Conservation (phyloP, 2,888 invertebrate species). For the Cryptus viduatorius region DNA sequence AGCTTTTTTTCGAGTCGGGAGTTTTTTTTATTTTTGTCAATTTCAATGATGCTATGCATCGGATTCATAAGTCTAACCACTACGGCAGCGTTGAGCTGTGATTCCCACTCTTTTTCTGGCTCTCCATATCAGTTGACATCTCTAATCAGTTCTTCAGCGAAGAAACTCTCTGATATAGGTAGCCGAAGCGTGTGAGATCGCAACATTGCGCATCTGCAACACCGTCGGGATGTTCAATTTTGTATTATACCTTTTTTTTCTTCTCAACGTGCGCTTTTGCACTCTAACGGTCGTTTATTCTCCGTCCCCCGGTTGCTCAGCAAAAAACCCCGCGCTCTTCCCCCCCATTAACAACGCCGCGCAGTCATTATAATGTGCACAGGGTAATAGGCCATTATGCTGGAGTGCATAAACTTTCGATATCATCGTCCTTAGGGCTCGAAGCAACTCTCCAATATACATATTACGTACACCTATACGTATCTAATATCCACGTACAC, state of each 20-base stretch:
- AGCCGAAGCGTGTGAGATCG: neutral
- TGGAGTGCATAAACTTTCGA: conserved; percentile 76
- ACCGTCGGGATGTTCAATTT: conserved; percentile 33
- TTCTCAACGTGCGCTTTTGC: conserved; percentile 38
- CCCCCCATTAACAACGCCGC: conserved; percentile 77
- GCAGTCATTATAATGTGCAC: conserved; percentile 78
- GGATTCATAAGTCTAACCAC: conserved; percentile 3
- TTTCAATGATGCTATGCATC: neutral
- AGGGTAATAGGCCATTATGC: conserved; percentile 79
- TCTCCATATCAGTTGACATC: conserved; percentile 31
- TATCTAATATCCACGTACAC: conserved; percentile 40
- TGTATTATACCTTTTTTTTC: conserved; percentile 38
- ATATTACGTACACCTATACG: conserved; percentile 37
- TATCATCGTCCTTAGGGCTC: conserved; percentile 72
- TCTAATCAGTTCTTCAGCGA: conserved; percentile 27
- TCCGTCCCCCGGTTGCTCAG: conserved; percentile 45
- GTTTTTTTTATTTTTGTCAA: neutral
- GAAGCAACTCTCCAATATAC: conserved; percentile 34
- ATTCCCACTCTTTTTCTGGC: conserved; percentile 12
- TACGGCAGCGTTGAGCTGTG: neutral
- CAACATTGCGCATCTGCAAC: neutral
- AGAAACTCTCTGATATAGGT: conserved; percentile 24
- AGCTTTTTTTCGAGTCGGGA: no score
- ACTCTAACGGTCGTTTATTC: conserved; percentile 64
- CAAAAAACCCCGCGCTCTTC: conserved; percentile 74